Evolutionary conservation across 2,888 invertebrate genomes (phyloP).

Genomic region (Anticlea derivata): DNA sequence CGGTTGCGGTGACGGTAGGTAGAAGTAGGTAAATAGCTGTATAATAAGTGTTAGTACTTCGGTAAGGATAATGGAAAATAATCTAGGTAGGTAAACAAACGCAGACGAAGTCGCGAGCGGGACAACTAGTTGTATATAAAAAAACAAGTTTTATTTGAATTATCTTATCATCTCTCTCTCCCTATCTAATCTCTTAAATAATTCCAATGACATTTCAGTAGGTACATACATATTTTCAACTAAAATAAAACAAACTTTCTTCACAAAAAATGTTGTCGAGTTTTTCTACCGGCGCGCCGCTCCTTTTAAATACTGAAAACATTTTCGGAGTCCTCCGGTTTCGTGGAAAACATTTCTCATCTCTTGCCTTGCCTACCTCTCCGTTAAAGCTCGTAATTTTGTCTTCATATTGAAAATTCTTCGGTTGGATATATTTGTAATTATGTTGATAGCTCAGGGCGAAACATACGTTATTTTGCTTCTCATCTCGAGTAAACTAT

Average conservation of each 20-base stretch:
- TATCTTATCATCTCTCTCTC: too few relatives aligned
- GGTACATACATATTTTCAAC: slow-evolving; percentile 30
- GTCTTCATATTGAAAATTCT: slow-evolving; percentile 38
- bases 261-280: slow-evolving; percentile 58
- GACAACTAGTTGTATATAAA: too few relatives aligned
- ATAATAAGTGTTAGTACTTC: too few relatives aligned
- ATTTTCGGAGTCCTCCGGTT: slow-evolving; percentile 67
- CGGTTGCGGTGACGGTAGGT: too few relatives aligned
- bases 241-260: slow-evolving; percentile 54
- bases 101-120: too few relatives aligned
- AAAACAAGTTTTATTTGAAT: too few relatives aligned
- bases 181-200: too few relatives aligned
- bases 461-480: neutral
- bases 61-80: too few relatives aligned
- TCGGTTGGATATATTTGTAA: slow-evolving; percentile 18
- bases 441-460: slow-evolving; percentile 21
- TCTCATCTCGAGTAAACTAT: too few relatives aligned
- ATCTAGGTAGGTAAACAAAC: too few relatives aligned
- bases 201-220: too few relatives aligned
- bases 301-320: slow-evolving; percentile 65
- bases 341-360: slow-evolving; percentile 57
- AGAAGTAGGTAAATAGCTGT: too few relatives aligned
- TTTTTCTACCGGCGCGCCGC: slow-evolving; percentile 51
- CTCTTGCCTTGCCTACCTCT: slow-evolving; percentile 38
- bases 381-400: slow-evolving; percentile 42